Base-by-base conservation (phyloP, 2,113 vertebrate species). In the zebrafish (Danio rerio) region DNA sequence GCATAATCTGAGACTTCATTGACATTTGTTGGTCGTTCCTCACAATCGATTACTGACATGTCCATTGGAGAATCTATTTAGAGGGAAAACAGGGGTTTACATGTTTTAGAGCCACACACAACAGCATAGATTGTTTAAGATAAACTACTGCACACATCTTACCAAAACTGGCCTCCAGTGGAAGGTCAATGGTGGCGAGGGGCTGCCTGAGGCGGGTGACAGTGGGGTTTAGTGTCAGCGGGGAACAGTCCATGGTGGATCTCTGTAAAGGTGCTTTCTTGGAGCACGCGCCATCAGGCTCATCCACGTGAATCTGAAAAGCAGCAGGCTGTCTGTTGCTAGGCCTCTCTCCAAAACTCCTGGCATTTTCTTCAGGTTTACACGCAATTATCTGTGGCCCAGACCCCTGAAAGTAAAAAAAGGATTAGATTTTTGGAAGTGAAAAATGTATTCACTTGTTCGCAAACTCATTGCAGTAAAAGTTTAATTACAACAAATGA, bases 41-140 rank as follows among this genome's bases (percentile, higher is more conserved):
- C 97, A 7, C 88, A 55, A 58, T 96, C 96, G 15, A 94, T 86
- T 83, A 98, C 70, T 0, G 97, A 98, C 93, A 98, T 97, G 79
- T 99, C 98, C 96, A 96, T 97, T 9, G 96, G 96, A 50, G 97
- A 99, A 78, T 95, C 98, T 99, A 80, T 9, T 85, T 4, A 81
- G 0, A 45, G 6, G n/a, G n/a, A 55, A 5, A 40, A 15, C 18
- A 0, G 0, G 2, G 4, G 18, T 5, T 12, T 18, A 8, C 9
- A 71, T 6, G 7, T 2, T 71, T 52, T n/a, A 7, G 9, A 18
- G 16, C 5, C n/a, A 18, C 5, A 12, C 12, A 31, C 31, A 6
- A 12, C 43, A 47, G 42, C 8, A 45, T 0, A 0, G 0, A 12
- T 15, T 45, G 31, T 1, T 31, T 31, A 31, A 31, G 31, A 0